Evolutionary conservation across 2,888 invertebrate species (phyloP), one percentile per base, ranked within the genome.

Genomic region (Leucania comma): DNA sequence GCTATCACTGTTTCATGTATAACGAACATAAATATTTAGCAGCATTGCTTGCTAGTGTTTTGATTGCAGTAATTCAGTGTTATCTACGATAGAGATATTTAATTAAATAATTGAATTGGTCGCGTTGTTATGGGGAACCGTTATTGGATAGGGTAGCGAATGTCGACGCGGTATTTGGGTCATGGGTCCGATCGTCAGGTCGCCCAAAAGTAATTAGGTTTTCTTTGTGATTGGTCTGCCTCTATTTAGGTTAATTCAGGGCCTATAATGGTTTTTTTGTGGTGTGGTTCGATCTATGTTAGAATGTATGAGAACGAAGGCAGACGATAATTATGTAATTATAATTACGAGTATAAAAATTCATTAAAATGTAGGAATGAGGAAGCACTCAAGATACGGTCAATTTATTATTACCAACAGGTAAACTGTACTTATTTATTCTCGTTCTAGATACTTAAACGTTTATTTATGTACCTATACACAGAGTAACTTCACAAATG

Each of bases 31-130:
- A 61, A 69, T 79, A 60, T 79, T 50, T 66, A 71, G 63, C 12
- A 63, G 35, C 24, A 67, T 60, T 68, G 50, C 46, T 22, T 68
- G 46, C 50, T 26, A 51, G 35, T 73, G 38, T 61, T 65, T 64
- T 79, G 64, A 67, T 69, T 73, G 60, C 46, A 35, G 42, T 60
- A 42, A 54, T 66, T 68, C 46, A 54, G 46, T 22, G 58, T 80
- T 76, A 80, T 67, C 62, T 80, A 48, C n/a, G 42, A 58, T 29
- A 46, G 9, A 63, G 68, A 68, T 75, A 80, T 75, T 67, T 80
- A 68, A 80, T 76, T 50, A 80, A 68, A 61, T 75, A 80, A 79
- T 75, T 62, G 62, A 20, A 26, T 20, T 29, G 22, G 35, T 57
- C 22, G 14, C 22, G 35, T 29, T 35, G 38, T 57, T 61, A 71